These are phyloP conservation scores for Lysiphlebus fabarum DNA, from an alignment of 1,140 invertebrate species.

Conservation along the genomic window DNA sequence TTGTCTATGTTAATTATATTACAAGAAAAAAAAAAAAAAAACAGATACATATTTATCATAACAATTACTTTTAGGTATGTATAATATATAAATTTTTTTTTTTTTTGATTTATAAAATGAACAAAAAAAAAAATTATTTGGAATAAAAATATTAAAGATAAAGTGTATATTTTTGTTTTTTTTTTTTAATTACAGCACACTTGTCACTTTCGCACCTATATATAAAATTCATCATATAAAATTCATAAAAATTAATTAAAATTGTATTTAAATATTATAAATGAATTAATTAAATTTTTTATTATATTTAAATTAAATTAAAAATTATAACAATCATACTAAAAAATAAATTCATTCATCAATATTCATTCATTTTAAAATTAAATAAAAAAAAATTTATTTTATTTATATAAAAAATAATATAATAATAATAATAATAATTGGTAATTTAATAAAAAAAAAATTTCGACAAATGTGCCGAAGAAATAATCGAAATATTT, in stretches of 20 bases:
- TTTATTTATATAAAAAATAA: conserved; percentile 16
- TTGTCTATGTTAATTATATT: no score
- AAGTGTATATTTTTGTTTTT: no score
- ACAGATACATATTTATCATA: conserved; percentile 49
- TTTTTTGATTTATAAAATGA: no score
- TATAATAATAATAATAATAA: background rate
- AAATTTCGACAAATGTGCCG: conserved; percentile 28
- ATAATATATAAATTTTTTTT: conserved; percentile 37
- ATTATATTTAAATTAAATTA: conserved; percentile 41
- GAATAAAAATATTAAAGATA: conserved; percentile 32
- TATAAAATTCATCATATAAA: background rate
- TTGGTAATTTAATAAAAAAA: conserved; percentile 14
- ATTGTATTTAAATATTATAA: conserved; percentile 4
- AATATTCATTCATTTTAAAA: conserved; percentile 17
- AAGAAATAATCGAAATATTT: conserved; percentile 35
- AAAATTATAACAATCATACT: conserved; percentile 37
- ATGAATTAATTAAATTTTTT: conserved; percentile 12
- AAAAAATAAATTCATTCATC: conserved; percentile 2
- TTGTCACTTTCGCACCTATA: conserved; percentile 1
- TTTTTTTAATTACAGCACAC: conserved; percentile 37
- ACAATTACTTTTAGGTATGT: conserved; percentile 38
- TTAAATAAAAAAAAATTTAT: conserved; percentile 3
- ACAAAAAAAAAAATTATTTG: no score
- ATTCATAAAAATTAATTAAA: background rate
- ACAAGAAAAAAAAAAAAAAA: conserved; percentile 31